A percentile compares a stretch with the other conserved stretches of the same genome.
Conservation (phyloP, 2,113 vertebrate genomes). For the Pogona vitticeps region DNA sequence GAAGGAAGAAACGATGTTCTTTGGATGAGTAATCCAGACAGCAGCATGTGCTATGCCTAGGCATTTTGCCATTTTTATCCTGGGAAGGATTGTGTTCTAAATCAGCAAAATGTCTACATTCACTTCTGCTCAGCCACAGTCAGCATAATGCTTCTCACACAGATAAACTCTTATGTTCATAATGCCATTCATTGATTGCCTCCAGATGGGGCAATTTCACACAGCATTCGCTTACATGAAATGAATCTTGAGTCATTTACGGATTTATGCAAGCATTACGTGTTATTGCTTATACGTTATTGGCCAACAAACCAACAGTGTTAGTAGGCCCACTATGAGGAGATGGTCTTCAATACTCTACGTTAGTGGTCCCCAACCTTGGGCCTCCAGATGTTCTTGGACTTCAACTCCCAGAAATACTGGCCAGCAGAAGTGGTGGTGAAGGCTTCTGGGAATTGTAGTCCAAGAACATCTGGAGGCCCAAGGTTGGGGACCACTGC, state of each 20-base stretch:
- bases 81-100: not conserved
- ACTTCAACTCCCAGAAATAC: no score
- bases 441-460: no score
- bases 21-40: not conserved
- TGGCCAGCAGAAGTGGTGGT: no score
- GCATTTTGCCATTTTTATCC: not conserved
- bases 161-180: not conserved
- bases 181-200: not conserved
- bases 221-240: slow-evolving; percentile 7
- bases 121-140: not conserved
- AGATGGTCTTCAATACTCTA: not conserved
- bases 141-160: not conserved
- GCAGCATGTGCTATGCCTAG: not conserved
- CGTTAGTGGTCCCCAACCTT: no score
- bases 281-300: not conserved
- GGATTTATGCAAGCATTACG: not conserved
- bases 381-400: no score
- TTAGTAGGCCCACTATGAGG: not conserved
- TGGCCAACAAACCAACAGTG: not conserved
- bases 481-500: no score
- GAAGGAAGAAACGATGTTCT: not conserved
- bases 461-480: no score
- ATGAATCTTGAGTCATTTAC: not conserved
- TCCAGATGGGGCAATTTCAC: slow-evolving; percentile 7
- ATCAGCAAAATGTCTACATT: not conserved